Evolutionary conservation across 1,140 invertebrate genomes (phyloP), one percentile per base, ranked within the genome.

Genomic region (Muscidifurax raptorellus): DNA sequence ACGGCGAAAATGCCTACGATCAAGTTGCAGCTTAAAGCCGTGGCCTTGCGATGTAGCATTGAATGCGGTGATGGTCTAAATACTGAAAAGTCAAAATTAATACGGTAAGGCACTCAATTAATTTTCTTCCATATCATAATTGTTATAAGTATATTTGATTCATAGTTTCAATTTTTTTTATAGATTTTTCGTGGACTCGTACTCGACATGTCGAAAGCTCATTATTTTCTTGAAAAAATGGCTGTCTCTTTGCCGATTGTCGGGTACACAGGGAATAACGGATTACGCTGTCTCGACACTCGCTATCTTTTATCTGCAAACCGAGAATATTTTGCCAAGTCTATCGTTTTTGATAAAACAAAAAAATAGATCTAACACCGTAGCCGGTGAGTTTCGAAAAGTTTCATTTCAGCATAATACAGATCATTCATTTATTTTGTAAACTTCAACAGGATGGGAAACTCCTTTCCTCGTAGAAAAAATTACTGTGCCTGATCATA

Each of bases 31-130:
- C 93, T 94, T 86, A 88, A 82, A 28, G 80, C 59, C 32, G 92
- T 91, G 22, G 84, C 90, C 7, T 74, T 94, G 6, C 87, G 93
- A 25, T 94, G 94, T 86, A 94, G 95, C 90, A 86, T 95, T 40
- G 94, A 93, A 6, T 93, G 94, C 80, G 90, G 89, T 52, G 93
- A 94, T 90, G 91, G 93, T 3, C 89, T 95, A 13, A 92, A 92
- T 83, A 92, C 94, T 22, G 92, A 94, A 87, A 95, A 94, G 87
- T 94, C 93, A 1, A 91, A 91, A 87, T 89, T 93, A 84, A 82
- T 94, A 76, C 90, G 86, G 92, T 93, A 91, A 85, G 3, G 28
- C 36, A 76, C 71, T 5, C n/a, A n/a, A 22, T 76, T 80, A 40
- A 67, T 18, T 9, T 27, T 81, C 18, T 13, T 5, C 28, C 2